Percentiles rank a stretch among this genome's conserved stretches.
These are phyloP conservation scores for Endomychus coccineus DNA, from an alignment of 2,888 invertebrate genomes.

Conservation along the genomic window DNA sequence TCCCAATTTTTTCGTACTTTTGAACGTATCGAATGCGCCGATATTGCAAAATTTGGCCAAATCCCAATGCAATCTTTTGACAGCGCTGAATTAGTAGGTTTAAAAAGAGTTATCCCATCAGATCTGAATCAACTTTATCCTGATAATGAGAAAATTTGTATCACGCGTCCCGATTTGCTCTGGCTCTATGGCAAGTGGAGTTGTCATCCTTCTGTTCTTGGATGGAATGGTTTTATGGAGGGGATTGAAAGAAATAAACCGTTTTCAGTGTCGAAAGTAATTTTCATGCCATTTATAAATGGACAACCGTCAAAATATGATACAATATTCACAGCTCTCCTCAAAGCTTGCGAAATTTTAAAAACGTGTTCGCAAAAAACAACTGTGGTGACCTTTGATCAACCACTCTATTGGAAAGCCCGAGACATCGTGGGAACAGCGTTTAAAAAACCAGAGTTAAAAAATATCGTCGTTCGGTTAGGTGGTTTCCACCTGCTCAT, in stretches of 20 bases:
- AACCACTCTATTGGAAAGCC: constrained; percentile 26
- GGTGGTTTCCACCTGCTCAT: constrained; percentile 30
- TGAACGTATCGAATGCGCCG: too few species aligned
- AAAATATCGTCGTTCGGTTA: constrained; percentile 28
- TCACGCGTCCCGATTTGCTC: neutral
- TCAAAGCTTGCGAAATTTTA: constrained; percentile 4
- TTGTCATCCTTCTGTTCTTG: neutral
- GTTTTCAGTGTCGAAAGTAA: constrained; percentile 5
- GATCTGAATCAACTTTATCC: constrained; percentile 2
- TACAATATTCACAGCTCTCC: constrained; percentile 9
- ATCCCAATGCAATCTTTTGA: too few species aligned
- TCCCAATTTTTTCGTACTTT: too few species aligned
- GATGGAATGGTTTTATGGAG: constrained; percentile 9
- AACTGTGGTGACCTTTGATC: constrained; percentile 18
- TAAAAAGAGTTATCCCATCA: too few species aligned
- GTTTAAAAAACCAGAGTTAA: constrained; percentile 22
- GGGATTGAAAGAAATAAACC: neutral
- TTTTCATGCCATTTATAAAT: constrained; percentile 11
- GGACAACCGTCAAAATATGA: constrained; percentile 6
- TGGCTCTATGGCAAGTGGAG: neutral
- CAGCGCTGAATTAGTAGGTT: too few species aligned
- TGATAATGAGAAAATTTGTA: neutral
- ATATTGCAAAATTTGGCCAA: too few species aligned
- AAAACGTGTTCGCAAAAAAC: constrained; percentile 2
- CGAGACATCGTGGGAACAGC: constrained; percentile 22